Conservation (phyloP, 2,797 vertebrate species). For the Semotilus atromaculatus region DNA sequence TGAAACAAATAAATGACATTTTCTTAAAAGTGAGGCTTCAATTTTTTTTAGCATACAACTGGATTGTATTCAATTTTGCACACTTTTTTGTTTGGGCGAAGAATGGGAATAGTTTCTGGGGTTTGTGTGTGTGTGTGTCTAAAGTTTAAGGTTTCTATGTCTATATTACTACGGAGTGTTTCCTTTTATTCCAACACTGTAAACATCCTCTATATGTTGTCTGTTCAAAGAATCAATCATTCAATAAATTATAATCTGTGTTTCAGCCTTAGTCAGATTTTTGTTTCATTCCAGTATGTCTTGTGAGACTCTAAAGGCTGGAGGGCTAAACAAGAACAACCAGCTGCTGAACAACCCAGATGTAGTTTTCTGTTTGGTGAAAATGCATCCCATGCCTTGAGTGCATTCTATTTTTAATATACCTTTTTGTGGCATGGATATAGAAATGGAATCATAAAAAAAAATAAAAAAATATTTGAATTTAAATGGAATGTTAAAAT, state of each 20-base stretch:
- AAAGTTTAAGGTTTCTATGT: conserved; percentile 9
- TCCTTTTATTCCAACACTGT: conserved; percentile 11
- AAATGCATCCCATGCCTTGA: not conserved
- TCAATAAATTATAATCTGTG: conserved; percentile 41
- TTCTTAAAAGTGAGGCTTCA: not conserved
- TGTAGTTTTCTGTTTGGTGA: not conserved
- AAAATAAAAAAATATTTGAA: not conserved
- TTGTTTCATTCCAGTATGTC: not conserved
- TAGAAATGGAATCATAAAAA: not conserved
- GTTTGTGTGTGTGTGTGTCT: not conserved
- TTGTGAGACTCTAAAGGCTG: not conserved
- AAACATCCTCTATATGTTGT: conserved; percentile 18
- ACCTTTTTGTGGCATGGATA: not conserved
- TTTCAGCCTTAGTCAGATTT: conserved; percentile 12
- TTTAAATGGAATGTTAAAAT: not conserved
- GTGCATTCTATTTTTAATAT: conserved; percentile 6
- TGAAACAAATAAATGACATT: not conserved
- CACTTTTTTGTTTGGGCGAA: not conserved
- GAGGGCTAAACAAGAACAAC: conserved; percentile 1
- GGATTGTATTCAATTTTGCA: not conserved
- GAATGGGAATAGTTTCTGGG: not conserved
- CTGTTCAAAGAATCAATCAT: conserved; percentile 15
- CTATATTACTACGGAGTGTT: conserved; percentile 1
- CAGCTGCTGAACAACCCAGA: conserved; percentile 18
- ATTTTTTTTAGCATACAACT: not conserved